Percentiles rank a stretch among this genome's conserved stretches.
phyloP scores from a whole-genome alignment of 2,113 vertebrate genomes.

The Ptychochromis oligacanthus region DNA sequence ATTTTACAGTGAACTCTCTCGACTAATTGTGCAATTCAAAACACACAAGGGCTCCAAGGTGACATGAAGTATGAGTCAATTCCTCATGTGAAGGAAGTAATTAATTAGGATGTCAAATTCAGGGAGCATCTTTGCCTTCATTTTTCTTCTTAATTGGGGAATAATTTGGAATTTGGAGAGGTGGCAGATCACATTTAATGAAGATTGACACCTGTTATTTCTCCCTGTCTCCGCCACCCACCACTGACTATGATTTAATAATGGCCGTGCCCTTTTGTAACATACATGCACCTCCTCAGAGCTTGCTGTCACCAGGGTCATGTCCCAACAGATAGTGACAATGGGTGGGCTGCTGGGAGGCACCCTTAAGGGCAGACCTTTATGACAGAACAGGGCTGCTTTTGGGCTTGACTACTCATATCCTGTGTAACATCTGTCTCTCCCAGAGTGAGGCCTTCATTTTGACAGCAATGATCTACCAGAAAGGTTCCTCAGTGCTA shows the following conservation, averaged over 20 bases:
- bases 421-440: conserved; percentile 62
- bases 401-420: conserved; percentile 54
- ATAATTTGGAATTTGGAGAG: conserved; percentile 78
- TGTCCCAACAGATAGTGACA: conserved; percentile 24
- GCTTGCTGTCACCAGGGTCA: conserved; percentile 47
- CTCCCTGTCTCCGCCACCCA: conserved; percentile 42
- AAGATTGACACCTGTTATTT: conserved; percentile 80
- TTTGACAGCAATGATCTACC: conserved; percentile 31
- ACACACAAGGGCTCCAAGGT: conserved; percentile 72
- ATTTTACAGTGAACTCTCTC: conserved; percentile 18
- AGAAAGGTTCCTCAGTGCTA: conserved; percentile 23
- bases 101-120: conserved; percentile 81
- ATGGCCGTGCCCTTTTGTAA: conserved; percentile 57
- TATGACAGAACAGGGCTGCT: conserved; percentile 42
- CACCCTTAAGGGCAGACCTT: conserved; percentile 50
- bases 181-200: conserved; percentile 74
- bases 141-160: conserved; percentile 79
- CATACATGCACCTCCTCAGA: conserved; percentile 40
- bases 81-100: conserved; percentile 74
- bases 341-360: conserved; percentile 34
- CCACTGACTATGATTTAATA: conserved; percentile 55
- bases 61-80: conserved; percentile 71
- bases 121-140: conserved; percentile 70
- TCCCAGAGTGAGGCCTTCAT: conserved; percentile 67
- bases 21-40: conserved; percentile 52